These are phyloP conservation scores for Arothron firmamentum DNA, from an alignment of 2,113 vertebrate genomes.

Conservation along the genomic window DNA sequence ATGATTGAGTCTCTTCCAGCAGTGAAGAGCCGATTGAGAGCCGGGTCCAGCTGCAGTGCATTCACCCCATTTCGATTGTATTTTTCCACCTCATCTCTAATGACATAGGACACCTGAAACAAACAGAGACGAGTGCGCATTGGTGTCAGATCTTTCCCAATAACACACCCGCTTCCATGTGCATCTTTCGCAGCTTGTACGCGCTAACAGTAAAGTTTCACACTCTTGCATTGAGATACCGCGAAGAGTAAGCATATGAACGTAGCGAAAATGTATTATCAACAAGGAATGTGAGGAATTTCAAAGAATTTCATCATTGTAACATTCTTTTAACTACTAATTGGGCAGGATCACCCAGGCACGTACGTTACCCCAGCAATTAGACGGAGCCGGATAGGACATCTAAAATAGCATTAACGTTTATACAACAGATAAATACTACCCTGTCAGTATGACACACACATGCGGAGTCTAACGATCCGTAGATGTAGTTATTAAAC, in stretches of 20 bases:
- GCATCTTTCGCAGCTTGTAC: neutral
- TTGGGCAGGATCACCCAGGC: neutral
- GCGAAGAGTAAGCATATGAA: neutral
- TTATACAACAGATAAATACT: neutral
- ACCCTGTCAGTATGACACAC: neutral
- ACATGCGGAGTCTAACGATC: fast-evolving
- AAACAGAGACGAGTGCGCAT: constrained; percentile 2
- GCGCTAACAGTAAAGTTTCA: neutral
- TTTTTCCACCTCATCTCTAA: constrained; percentile 97
- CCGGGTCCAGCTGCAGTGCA: constrained; percentile 92
- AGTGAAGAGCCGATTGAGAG: constrained; percentile 93
- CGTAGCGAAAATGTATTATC: neutral
- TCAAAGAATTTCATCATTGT: neutral
- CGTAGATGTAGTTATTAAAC: fast-evolving
- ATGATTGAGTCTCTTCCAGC: constrained; percentile 97
- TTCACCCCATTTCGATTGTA: constrained; percentile 97
- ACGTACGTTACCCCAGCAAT: constrained; percentile 51
- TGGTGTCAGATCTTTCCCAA: neutral
- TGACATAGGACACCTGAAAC: constrained; percentile 93
- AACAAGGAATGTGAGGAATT: neutral
- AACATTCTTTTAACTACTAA: neutral
- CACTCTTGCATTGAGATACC: neutral
- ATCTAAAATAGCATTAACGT: constrained; percentile 20
- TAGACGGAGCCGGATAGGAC: constrained; percentile 58
- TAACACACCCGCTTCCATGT: constrained; percentile 10